These are phyloP conservation scores for Tichodroma muraria DNA, from an alignment of 2,113 vertebrate species.

Conservation along the genomic window DNA sequence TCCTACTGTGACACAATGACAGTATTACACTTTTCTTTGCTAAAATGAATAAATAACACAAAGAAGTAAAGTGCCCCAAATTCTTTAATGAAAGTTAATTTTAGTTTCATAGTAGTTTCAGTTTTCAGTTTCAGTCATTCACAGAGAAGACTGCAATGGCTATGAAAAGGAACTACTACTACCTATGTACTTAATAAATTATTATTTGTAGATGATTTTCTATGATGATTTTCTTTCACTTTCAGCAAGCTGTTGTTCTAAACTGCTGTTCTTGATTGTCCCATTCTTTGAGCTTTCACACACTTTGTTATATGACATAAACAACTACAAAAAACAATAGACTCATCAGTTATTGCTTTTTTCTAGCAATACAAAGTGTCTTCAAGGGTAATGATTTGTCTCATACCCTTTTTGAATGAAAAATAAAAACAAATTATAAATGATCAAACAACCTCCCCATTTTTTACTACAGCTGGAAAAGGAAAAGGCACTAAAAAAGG, in stretches of 20 bases:
- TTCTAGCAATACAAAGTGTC: neutral
- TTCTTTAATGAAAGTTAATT: neutral
- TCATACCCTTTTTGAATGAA: neutral
- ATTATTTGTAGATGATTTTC: neutral
- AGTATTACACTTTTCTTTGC: neutral
- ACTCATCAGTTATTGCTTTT: neutral
- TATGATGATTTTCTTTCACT: too few relatives aligned
- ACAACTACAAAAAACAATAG: neutral
- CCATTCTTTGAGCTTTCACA: neutral
- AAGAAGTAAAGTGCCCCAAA: neutral
- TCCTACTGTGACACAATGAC: neutral
- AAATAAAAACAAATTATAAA: neutral
- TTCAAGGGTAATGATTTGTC: neutral
- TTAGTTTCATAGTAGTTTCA: neutral
- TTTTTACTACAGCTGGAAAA: neutral
- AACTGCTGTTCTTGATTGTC: neutral
- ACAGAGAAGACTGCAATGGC: neutral
- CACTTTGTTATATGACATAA: neutral
- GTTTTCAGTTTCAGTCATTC: neutral
- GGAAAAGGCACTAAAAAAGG: neutral
- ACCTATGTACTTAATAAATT: neutral
- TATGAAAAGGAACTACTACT: neutral
- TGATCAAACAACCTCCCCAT: neutral
- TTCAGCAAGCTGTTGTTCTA: neutral
- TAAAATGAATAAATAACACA: neutral